Base-by-base conservation (phyloP, 2,888 invertebrate species). In the Agrochola litura region DNA sequence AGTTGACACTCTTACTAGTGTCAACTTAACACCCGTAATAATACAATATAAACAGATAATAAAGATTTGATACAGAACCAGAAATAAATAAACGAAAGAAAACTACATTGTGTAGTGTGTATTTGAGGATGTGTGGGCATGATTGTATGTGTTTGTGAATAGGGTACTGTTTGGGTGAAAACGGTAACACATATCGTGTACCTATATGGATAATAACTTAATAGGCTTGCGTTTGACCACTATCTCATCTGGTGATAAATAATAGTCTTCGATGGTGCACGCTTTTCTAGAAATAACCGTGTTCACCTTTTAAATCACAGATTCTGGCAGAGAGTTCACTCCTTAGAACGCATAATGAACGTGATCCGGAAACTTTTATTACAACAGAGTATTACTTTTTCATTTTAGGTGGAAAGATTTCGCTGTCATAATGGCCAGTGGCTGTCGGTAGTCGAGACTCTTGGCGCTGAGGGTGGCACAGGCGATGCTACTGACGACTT, bases 371-470 rank as follows among this genome's bases (percentile, higher is more conserved):
- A 49, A 71, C 19, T 2, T 41, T 61, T 37, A 41, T 5, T 73
- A 63, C 16, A 56, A 37, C 12, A 30, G 0, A 56, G 9, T n/a
- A 14, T 58, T 8, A 14, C 0, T 60, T 52, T 30, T 30, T 64
- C 25, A 16, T 71, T 77, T 52, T 81, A 97, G 97, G 97, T 98
- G 91, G 99, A 99, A 95, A 98, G 99, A 89, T 99, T 99, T 95
- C 98, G 99, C n/a, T 99, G 99, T 95, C 99, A 99, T 95, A 99
- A 99, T 95, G 98, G 99, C 0, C 99, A 99, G 93, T 99, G 99
- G 99, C 96, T 99, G 86, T 99, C 99, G 90, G 99, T 99, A 98
- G 99, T 99, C 60, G 99, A 99, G 94, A 97, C 97, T 64, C 96
- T 97, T 83, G 97, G 97, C n/a, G 94, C 97, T 60, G 97, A 97